Base-by-base conservation (phyloP, 2,888 invertebrate genomes). In the Augiades crinisus region DNA sequence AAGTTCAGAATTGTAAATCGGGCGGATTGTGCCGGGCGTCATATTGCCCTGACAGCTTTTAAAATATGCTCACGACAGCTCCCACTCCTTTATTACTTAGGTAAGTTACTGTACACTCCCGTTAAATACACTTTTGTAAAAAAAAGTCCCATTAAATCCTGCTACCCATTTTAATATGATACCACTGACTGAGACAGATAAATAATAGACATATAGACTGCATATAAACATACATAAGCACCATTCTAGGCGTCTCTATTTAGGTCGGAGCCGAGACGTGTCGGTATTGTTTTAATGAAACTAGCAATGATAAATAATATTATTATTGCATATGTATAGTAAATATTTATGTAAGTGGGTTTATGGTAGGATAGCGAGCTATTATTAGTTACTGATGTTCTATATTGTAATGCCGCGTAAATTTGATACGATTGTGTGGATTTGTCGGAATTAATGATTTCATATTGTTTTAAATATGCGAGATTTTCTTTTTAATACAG, bases 281-380 rank as follows among this genome's bases (percentile, higher is more conserved):
- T n/a, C n/a, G n/a, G n/a, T 85, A 84, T 86, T 86, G 86, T 80
- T 82, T 79, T 81, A 77, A n/a, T n/a, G 75, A 73, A 79, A 86
- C 85, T n/a, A n/a, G n/a, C n/a, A 84, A 83, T 84, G 84, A 84
- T 85, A 82, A 81, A 85, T 81, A 83, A 80, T 79, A 80, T 78
- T 81, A 82, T 78, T 80, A 83, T 78, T 78, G 78, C 74, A 75
- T 78, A 75, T 78, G 76, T 79, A 80, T 78, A 75, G 76, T 78
- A 79, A 79, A 82, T 81, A 81, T 78, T 78, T 78, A 81, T 81
- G 81, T 72, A 80, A 78, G 74, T 78, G 67, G 78, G 78, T 75
- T 77, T 75, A 75, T 64, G 67, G 66, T 69, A 53, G 59, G 47
- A 55, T 59, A 62, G 59, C 57, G 56, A 57, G 57, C 58, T 57